Evolutionary conservation across 2,888 invertebrate species (phyloP), one percentile per base, ranked within the genome.

Genomic region (Leptinotarsa tumamoca): DNA sequence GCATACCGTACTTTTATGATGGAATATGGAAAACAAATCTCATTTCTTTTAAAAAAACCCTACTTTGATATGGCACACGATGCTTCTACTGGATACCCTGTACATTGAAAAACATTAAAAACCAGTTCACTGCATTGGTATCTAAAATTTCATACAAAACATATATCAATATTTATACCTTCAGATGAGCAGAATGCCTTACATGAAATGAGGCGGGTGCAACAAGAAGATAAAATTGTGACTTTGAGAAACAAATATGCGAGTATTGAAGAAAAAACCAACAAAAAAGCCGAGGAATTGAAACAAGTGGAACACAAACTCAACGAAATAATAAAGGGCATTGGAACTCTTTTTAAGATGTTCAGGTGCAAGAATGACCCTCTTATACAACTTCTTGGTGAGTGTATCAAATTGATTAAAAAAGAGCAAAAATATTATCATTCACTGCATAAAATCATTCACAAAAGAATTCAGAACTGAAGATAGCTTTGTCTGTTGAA

Each of bases 311-410:
- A 86, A 79, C 83, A 82, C 76, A 87, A 83, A 78, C 80, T 86
- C 73, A 81, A 79, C 21, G 86, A 83, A 76, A 86, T 92, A 68
- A 85, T 91, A 72, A 85, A 85, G 70, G 91, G 91, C 51, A 90
- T 92, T 67, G 89, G 90, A 71, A 89, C 89, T 7, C 85, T 92
- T 77, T 90, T 89, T 88, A 92, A 92, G 81, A 89, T 93, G 58
- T 91, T 95, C 4, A 92, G 92, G 58, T 95, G 95, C 86, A 93
- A 93, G 82, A 92, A 94, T 68, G 91, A 94, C 17, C 94, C 95
- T 0, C 90, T 95, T 15, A 88, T 95, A 27, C 91, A 92, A 82
- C 89, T 95, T 15, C 87, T 96, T 4, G 95, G 89, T 87, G 81
- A 84, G 78, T 72, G 15, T 52, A 17, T 43, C 13, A 43, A 43